Conservation (phyloP, 2,797 vertebrate genomes). For the Hozukius guyotensis region DNA sequence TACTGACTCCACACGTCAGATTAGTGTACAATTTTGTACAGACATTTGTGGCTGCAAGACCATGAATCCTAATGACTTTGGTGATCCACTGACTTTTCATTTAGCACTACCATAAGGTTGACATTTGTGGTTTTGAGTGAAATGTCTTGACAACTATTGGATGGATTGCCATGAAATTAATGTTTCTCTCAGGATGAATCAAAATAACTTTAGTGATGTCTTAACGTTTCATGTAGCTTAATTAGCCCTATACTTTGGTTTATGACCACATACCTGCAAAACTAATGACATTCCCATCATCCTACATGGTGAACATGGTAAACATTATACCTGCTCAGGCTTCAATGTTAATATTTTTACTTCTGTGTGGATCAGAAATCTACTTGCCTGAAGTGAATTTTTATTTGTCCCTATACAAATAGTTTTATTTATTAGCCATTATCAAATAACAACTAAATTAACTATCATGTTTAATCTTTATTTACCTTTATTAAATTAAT, state of each 20-base stretch:
- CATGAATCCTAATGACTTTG: neutral
- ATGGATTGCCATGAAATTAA: neutral
- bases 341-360: too few species aligned
- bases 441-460: too few species aligned
- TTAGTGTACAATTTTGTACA: neutral
- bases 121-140: neutral
- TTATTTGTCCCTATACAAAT: fast-evolving
- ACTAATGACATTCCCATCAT: neutral
- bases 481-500: too few species aligned
- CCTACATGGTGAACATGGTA: neutral
- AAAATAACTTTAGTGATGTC: neutral
- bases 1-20: neutral
- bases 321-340: neutral
- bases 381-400: too few species aligned
- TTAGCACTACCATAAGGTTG: too few species aligned
- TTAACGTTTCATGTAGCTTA: neutral
- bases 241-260: neutral
- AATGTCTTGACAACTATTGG: neutral
- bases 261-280: neutral
- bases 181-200: neutral
- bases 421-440: too few species aligned
- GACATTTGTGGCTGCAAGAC: too few species aligned
- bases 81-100: neutral
- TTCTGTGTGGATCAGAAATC: too few species aligned
- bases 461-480: too few species aligned